Evolutionary conservation across 2,797 vertebrate species (phyloP).

Genomic region (Podarcis siculus): DNA sequence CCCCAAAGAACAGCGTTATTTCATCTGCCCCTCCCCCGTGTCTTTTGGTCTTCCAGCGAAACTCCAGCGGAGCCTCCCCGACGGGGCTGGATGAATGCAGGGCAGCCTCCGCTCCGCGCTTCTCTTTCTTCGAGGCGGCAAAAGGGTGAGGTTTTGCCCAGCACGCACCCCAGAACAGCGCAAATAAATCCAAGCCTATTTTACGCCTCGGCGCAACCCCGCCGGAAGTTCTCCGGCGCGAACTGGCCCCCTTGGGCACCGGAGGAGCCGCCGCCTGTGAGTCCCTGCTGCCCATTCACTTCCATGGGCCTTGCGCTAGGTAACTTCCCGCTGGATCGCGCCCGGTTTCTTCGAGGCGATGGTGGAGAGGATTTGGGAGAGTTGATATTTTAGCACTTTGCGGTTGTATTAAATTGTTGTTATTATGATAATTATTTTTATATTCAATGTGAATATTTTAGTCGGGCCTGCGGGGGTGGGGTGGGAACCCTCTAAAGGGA

Average conservation of each 20-base stretch:
- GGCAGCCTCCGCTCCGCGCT: background rate
- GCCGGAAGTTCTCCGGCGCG: too few relatives aligned
- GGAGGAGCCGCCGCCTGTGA: background rate
- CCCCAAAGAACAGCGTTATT: background rate
- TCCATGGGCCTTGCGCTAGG: background rate
- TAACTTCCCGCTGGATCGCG: background rate
- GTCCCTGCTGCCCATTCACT: background rate
- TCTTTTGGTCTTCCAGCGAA: background rate
- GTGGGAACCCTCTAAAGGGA: background rate
- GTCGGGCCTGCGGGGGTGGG: conserved; percentile 39
- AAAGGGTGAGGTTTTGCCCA: background rate
- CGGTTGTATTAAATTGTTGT: conserved; percentile 75
- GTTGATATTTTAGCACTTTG: conserved; percentile 78
- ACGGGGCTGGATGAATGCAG: background rate
- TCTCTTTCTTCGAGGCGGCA: background rate
- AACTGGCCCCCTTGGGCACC: too few relatives aligned
- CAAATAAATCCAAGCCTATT: conserved; percentile 36
- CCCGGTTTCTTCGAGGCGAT: too few relatives aligned
- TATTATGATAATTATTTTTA: conserved; percentile 66
- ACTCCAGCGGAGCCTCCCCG: background rate
- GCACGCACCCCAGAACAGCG: conserved; percentile 40
- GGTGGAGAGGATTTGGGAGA: background rate
- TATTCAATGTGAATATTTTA: conserved; percentile 81
- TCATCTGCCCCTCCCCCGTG: background rate
- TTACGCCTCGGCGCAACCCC: background rate